These are phyloP conservation scores for Dryadula phaetusa DNA, from an alignment of 2,888 invertebrate species.

Conservation along the genomic window DNA sequence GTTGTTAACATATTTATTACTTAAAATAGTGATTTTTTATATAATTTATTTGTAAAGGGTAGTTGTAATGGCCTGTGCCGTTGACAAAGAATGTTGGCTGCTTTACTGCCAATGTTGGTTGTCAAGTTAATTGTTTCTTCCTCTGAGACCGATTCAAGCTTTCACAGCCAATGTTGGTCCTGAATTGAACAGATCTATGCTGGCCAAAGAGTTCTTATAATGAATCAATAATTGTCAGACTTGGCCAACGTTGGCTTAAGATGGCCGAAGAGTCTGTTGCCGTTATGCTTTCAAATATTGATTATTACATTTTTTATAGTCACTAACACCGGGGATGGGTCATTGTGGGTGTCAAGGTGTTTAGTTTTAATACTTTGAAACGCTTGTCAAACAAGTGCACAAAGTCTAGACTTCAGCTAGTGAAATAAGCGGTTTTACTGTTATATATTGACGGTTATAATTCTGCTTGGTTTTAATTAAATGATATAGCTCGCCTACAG, in stretches of 20 bases:
- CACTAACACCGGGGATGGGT: conserved; percentile 37
- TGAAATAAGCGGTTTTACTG: conserved; percentile 59
- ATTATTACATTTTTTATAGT: conserved; percentile 31
- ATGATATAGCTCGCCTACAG: conserved; percentile 32
- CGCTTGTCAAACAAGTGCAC: conserved; percentile 82
- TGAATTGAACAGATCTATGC: conserved; percentile 6
- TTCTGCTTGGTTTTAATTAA: conserved; percentile 35
- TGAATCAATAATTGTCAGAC: neutral
- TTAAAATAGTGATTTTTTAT: conserved; percentile 71
- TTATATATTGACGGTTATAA: conserved; percentile 50
- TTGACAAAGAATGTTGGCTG: conserved; percentile 46
- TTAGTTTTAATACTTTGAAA: conserved; percentile 64
- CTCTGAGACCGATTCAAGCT: neutral
- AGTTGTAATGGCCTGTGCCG: conserved; percentile 60
- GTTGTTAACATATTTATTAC: conserved; percentile 80
- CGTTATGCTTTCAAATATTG: conserved; percentile 5
- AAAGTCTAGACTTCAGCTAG: conserved; percentile 69
- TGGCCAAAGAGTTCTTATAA: neutral
- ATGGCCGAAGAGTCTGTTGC: conserved; percentile 13
- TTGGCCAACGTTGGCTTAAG: neutral
- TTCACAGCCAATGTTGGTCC: conserved; percentile 5
- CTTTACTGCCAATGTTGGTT: neutral
- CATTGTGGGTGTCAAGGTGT: conserved; percentile 47
- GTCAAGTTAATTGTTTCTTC: conserved; percentile 1
- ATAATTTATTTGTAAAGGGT: conserved; percentile 79